Evolutionary conservation across 1,140 invertebrate genomes (phyloP).

Genomic region (Conus ventricosus): DNA sequence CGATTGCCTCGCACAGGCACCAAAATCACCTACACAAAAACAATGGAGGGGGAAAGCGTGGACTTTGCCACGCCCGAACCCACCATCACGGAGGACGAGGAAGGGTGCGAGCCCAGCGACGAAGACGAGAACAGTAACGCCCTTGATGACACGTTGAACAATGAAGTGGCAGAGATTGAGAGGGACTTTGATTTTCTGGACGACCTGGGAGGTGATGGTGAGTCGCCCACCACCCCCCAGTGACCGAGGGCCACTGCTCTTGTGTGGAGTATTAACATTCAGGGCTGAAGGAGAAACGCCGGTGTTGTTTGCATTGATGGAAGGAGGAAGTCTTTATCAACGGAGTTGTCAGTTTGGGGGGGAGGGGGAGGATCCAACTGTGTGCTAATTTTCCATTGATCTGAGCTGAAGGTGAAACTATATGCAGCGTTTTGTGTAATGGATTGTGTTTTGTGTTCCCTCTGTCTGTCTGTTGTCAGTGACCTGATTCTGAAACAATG

Average conservation of each 20-base stretch:
- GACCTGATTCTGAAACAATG: too few relatives aligned
- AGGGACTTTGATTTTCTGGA: conserved; percentile 70
- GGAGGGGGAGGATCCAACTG: too few relatives aligned
- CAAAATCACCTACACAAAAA: conserved; percentile 52
- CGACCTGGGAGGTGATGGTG: conserved; percentile 54
- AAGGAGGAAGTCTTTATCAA: background rate
- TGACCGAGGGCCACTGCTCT: background rate
- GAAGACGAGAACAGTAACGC: conserved; percentile 39
- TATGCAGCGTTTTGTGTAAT: too few relatives aligned
- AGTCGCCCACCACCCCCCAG: background rate
- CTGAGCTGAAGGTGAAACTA: too few relatives aligned
- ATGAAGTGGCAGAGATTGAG: conserved; percentile 56
- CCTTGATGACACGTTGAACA: conserved; percentile 41
- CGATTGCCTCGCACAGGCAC: conserved; percentile 46
- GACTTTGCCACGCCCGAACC: conserved; percentile 45
- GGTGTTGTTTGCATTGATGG: too few relatives aligned
- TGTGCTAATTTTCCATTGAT: too few relatives aligned
- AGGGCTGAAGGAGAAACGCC: background rate
- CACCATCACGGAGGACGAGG: conserved; percentile 45
- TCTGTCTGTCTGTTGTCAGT: too few relatives aligned
- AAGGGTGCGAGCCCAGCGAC: conserved; percentile 41
- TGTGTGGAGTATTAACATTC: background rate
- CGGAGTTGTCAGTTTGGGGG: too few relatives aligned
- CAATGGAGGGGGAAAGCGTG: conserved; percentile 43
- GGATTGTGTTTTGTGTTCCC: too few relatives aligned